Evolutionary conservation across 1,140 invertebrate genomes (phyloP), one percentile per base, ranked within the genome.

Genomic region (Ceratina australensis): DNA sequence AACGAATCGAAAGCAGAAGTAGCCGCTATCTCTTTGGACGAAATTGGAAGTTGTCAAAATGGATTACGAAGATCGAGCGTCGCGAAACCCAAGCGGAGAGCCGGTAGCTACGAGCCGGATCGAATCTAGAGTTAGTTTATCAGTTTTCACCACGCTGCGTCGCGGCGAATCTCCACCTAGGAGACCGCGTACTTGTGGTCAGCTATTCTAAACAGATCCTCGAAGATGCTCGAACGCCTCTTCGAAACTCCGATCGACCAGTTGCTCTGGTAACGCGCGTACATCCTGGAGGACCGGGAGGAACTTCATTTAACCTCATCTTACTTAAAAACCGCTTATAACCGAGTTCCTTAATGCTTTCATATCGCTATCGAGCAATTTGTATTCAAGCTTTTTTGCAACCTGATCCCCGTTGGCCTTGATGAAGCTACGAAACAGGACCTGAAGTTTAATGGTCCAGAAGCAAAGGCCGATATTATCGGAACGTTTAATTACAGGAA

Each of bases 111-210:
- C 42, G 47, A 22, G 3, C n/a, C 10, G 42, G 50, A 72, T 72
- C 69, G 69, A 72, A 63, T 61, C n/a, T 8, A 10, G 22, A 72
- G 57, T 60, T 72, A 52, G 42, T 72, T 18, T 72, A 50, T 72
- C 56, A 49, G 57, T 42, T 60, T 72, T 49, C 69, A 7, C 57
- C 24, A 5, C 28, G 28, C 28, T 5, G 28, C 5, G 28, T 5
- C 28, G 33, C 33, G 59, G 24, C n/a, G 56, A 16, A 42, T 47
- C 47, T 47, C 15, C 5, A 26, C 15, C 42, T 20, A 47, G 47
- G 50, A 72, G n/a, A 28, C 60, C 57, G 61, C 69, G 69, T 60
- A 61, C 57, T 50, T 22, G 42, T 28, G 57, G 57, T 50, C 33
- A 63, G 42, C 69, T 49, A 72, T 63, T 61, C 28, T 24, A 22